Base-by-base conservation (phyloP, 2,888 invertebrate species). In the Calephelis perditalis region DNA sequence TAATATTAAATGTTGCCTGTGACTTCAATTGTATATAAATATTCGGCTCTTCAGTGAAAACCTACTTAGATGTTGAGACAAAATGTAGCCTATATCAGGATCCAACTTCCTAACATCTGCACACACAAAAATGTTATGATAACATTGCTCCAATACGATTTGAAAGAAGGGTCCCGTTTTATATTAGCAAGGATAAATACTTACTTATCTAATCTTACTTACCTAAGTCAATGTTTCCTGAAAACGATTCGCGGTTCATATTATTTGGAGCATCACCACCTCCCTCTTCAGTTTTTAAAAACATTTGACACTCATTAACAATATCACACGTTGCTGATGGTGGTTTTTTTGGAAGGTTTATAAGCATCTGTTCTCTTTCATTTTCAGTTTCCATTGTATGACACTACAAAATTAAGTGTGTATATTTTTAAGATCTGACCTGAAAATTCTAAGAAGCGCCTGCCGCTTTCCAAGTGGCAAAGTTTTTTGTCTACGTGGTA, bases 241-340 rank as follows among this genome's bases (percentile, higher is more conserved):
- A 71, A 59, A 67, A 61, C 63, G 70, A 71, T 11, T 75, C 76
- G 54, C 71, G 73, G 62, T 71, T 72, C 62, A 76, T 62, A 63
- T 76, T 80, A 40, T 72, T 67, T 61, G 76, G 75, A 7, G 81
- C 78, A 75, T 89, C 89, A 54, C 90, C 89, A 65, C 89, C 78
- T 9, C 90, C 90, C 65, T 88, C 86, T 67, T 90, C 90, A 63
- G 88, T 81, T 63, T 79, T 84, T 44, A 90, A 70, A 62, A 89
- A 85, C 73, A 83, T 81, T 71, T 86, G 80, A 67, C 85, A 87
- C 69, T 90, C 87, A 77, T 90, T 87, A 8, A 86, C 77, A 69
- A 90, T 76, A 66, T 90, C 84, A 73, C 77, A 78, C 62, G 80
- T 82, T 5, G 79, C 80, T 63, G 75, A 76, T 43, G 77, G 61